Evolutionary conservation across 2,888 invertebrate genomes (phyloP), one percentile per base, ranked within the genome.

Genomic region (Coenonympha arcania): DNA sequence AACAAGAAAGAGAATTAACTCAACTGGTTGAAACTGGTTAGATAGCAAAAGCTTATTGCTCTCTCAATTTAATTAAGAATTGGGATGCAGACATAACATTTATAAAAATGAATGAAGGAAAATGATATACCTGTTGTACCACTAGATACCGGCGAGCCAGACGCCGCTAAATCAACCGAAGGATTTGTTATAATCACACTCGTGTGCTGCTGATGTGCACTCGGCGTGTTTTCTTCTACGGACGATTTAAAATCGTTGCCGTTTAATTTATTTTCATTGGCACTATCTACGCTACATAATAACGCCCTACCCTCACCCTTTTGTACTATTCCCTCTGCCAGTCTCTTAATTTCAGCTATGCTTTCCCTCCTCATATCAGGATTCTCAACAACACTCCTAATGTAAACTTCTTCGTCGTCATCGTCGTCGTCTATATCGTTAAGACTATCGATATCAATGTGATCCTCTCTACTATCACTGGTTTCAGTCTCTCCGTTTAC

Each of bases 171-270:
- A 71, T 92, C 92, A 5, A 92, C 88, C 1, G 92, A 92, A 0
- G 92, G 91, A 64, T 92, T 90, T 0, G 92, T 92, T 6, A 92
- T 88, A 54, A 92, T 91, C 1, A 92, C 92, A 59, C 91, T 90
- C 5, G 90, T 89, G 54, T 86, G 87, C 55, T 79, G 81, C 42
- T 76, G 79, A 22, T 71, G 82, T 2, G 75, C 75, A 50, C 60
- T 68, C 0, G 72, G 62, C 50, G 69, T 71, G 41, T 57, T 64
- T 37, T 82, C 82, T 50, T 85, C 81, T 22, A 79, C 53, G 0
- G 80, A 78, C 0, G 77, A 72, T 59, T 73, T 73, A 50, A 73
- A 56, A 48, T 87, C 78, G 54, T 62, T 75, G 6, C 87, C 81
- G 51, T 84, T 79, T 33, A 76, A 48, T 28, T 45, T 45, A 60